Evolutionary conservation across 2,888 invertebrate genomes (phyloP), one percentile per base, ranked within the genome.

Genomic region (Tortricodes alternella): DNA sequence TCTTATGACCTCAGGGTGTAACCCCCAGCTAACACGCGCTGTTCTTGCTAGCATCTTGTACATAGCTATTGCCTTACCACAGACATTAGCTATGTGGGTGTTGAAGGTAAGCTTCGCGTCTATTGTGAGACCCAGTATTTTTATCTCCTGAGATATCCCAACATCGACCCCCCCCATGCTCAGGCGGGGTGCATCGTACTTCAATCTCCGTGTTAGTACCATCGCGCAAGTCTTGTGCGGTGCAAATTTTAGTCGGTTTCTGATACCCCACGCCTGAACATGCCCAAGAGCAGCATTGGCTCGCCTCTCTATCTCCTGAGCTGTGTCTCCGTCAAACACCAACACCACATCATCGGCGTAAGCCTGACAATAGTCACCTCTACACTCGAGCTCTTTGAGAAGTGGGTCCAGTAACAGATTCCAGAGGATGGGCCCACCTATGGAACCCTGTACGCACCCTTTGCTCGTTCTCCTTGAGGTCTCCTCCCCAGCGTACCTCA

Each of bases 381-480:
- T 29, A 9, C 18, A 9, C 6, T 46, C 39, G 5, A 58, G 32
- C 1, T 27, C 19, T n/a, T 38, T 24, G 5, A 60, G 35, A 0
- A 61, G 53, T 1, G 61, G 58, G 32, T 64, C 62, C 6, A 65
- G 43, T 0, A 64, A 35, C 0, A 66, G 23, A 32, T 63, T 66
- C 64, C 63, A 63, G 0, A 62, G 19, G 0, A 61, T 56, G 15
- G 62, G 58, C 6, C 65, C 55, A 9, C 60, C 46, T 13, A 62
- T 34, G 4, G 61, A 48, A 1, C 60, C 53, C 11, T 63, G 29
- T 13, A 61, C 27, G 1, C 27, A 62, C 0, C 62, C 62, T 7
- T 59, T 56, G 2, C 19, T 39, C 1, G 50, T 60, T n/a, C 9
- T 44, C 3, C 34, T 57, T 3, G 3, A 3, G 1, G 24, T 0